Conservation (phyloP, 92 coral and sea anemone species). For the Porites rus region DNA sequence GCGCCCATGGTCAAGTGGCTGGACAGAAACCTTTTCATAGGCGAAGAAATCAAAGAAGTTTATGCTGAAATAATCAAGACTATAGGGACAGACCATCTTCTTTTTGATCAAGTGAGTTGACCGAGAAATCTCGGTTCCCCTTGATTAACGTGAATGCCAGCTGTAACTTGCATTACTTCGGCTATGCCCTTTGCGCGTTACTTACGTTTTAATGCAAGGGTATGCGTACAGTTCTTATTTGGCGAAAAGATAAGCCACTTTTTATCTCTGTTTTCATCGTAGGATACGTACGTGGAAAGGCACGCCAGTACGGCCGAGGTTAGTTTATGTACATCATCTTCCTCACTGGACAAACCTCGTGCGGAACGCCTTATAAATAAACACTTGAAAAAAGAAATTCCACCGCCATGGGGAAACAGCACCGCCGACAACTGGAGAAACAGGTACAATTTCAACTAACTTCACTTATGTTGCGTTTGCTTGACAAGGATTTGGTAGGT, state of each 20-base stretch:
- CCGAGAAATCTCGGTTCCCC: background rate
- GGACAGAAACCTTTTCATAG: slow-evolving; percentile 93
- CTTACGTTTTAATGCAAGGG: no score
- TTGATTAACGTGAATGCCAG: no score
- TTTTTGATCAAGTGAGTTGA: slow-evolving; percentile 84
- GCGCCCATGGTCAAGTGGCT: slow-evolving; percentile 94
- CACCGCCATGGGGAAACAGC: slow-evolving; percentile 94
- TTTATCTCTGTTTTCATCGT: background rate
- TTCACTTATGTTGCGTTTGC: background rate
- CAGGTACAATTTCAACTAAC: slow-evolving; percentile 56
- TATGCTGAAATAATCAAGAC: slow-evolving; percentile 95
- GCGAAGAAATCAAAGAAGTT: slow-evolving; percentile 97
- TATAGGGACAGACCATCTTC: slow-evolving; percentile 82
- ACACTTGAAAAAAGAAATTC: slow-evolving; percentile 62
- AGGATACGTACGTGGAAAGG: slow-evolving; percentile 90
- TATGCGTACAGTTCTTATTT: no score
- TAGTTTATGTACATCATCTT: slow-evolving; percentile 73
- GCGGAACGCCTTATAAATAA: slow-evolving; percentile 76
- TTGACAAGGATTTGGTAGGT: background rate
- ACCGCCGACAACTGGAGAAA: slow-evolving; percentile 96
- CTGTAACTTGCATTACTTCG: no score
- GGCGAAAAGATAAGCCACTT: background rate
- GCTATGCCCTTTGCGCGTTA: no score
- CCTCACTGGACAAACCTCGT: slow-evolving; percentile 73
- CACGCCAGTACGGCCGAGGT: slow-evolving; percentile 67